phyloP scores from a whole-genome alignment of 2,113 vertebrate genomes.

The Nanger granti region DNA sequence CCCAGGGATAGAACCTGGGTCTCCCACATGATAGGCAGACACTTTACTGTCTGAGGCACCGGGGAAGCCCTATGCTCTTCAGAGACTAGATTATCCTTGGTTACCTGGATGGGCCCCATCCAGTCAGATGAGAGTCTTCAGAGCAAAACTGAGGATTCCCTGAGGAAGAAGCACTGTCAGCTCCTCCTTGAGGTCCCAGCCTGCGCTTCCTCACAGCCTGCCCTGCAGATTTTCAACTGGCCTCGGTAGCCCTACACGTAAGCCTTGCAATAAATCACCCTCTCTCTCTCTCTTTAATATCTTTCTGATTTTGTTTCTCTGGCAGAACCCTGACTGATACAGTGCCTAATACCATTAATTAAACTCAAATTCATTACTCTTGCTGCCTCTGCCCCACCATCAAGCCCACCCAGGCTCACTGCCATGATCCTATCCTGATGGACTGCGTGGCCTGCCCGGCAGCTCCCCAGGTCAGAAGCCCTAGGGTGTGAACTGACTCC shows the following conservation, averaged over 20 bases:
- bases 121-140: not conserved
- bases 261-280: not conserved
- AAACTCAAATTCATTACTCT: not conserved
- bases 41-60: not conserved
- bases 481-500: not conserved
- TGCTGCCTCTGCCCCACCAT: not conserved
- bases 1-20: rapidly evolving
- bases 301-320: not conserved
- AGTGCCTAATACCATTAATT: not conserved
- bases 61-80: not conserved
- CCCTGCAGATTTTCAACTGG: not conserved
- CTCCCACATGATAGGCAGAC: not conserved
- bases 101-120: not conserved
- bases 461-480: not conserved
- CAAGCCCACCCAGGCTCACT: rapidly evolving
- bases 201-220: not conserved
- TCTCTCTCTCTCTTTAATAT: not conserved
- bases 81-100: not conserved
- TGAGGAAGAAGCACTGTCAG: not conserved
- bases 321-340: not conserved
- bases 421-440: not conserved
- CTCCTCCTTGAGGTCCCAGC: not conserved
- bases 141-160: not conserved
- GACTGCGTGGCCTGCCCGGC: rapidly evolving
- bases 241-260: not conserved